phyloP scores from a whole-genome alignment of 2,888 invertebrate species.

The Catocala fraxini region DNA sequence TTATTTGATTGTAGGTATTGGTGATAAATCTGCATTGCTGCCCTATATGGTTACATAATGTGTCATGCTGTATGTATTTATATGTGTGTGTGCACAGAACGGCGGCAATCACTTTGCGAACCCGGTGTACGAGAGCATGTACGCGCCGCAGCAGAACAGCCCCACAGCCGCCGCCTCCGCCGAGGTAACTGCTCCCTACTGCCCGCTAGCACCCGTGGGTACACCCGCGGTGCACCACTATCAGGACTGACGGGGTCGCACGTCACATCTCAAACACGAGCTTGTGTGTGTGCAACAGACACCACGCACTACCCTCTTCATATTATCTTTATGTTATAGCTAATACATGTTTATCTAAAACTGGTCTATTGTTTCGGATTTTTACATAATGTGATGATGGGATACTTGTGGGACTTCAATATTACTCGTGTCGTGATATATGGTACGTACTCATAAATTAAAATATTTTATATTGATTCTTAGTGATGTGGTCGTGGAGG shows the following conservation, averaged over 20 bases:
- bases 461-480: not conserved
- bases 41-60: too few relatives aligned
- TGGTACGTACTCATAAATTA: not conserved
- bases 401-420: too few relatives aligned
- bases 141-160: constrained; percentile 76
- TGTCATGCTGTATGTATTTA: not conserved
- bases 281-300: not conserved
- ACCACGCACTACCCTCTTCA: too few relatives aligned
- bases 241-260: not conserved
- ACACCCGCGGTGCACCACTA: too few relatives aligned
- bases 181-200: constrained; percentile 1
- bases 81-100: constrained; percentile 60
- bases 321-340: too few relatives aligned
- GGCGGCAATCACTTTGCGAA: constrained; percentile 93
- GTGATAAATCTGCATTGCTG: too few relatives aligned
- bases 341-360: too few relatives aligned
- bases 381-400: too few relatives aligned
- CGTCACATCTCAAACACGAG: not conserved
- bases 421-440: too few relatives aligned
- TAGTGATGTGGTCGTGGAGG: not conserved
- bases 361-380: too few relatives aligned
- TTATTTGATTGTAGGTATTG: too few relatives aligned
- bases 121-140: constrained; percentile 95
- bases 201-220: not conserved
- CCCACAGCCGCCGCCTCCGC: constrained; percentile 60